Evolutionary conservation across 2,888 invertebrate species (phyloP).

Genomic region (Drosophila vallismaia): DNA sequence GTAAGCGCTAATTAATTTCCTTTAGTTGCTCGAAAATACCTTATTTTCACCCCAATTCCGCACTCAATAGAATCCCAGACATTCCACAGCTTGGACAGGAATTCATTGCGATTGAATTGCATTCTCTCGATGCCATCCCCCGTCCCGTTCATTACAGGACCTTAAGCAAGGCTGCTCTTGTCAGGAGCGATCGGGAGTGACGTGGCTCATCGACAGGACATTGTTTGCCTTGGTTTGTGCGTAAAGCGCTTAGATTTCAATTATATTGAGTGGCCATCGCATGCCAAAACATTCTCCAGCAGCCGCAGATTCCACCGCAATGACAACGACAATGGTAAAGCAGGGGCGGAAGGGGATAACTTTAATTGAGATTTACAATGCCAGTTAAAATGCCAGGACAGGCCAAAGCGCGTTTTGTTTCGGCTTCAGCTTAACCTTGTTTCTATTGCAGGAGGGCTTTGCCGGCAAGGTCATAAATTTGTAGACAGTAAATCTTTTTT

Average conservation of each 20-base stretch:
- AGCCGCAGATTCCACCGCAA: conserved; percentile 11
- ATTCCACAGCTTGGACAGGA: background rate
- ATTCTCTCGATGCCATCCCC: background rate
- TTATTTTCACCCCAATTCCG: background rate
- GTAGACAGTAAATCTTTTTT: conserved; percentile 68
- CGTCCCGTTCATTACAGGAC: background rate
- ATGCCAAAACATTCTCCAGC: conserved; percentile 33
- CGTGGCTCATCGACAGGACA: conserved; percentile 12
- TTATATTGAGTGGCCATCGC: conserved; percentile 49
- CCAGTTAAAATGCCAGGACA: conserved; percentile 56
- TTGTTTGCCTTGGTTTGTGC: conserved; percentile 47
- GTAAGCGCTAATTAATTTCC: background rate
- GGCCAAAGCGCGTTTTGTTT: conserved; percentile 50
- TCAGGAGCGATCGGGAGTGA: conserved; percentile 8
- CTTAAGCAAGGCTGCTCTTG: conserved; percentile 1
- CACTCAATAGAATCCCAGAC: background rate
- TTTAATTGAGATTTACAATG: conserved; percentile 73
- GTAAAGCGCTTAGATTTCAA: conserved; percentile 55
- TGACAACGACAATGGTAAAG: background rate
- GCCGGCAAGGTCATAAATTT: conserved; percentile 62
- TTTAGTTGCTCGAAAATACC: background rate
- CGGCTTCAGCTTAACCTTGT: conserved; percentile 41
- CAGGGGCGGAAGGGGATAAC: conserved; percentile 31
- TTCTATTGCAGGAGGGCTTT: conserved; percentile 27
- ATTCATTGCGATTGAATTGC: conserved; percentile 5